Evolutionary conservation across 1,140 invertebrate species (phyloP), one percentile per base, ranked within the genome.

Genomic region (Lepidurus couesii): DNA sequence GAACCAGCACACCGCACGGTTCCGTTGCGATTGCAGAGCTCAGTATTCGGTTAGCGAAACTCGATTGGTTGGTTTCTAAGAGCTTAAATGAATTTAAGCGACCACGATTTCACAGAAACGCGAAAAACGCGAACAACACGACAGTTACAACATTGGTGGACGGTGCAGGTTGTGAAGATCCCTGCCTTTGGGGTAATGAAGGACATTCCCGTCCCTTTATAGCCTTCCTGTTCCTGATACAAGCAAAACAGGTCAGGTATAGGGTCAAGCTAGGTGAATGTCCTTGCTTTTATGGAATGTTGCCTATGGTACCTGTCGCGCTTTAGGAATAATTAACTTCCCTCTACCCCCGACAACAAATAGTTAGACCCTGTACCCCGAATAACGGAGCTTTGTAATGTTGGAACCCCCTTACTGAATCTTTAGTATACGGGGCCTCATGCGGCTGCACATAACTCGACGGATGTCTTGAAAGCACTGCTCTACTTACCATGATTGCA

Each of bases 401-500:
- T 21, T 21, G 7, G 13, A 7, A 21, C 53, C 13, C 2, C 9
- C 21, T 13, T 16, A 34, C 34, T 34, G 34, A 34, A 34, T 34
- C 34, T 3, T 3, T 34, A 34, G 34, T 34, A 34, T 34, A 34
- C 34, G 4, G 34, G 34, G 34, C 34, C 34, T 34, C 34, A 34
- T 34, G 34, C 34, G 34, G 34, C 34, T 34, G 34, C 34, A 34
- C 34, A 34, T 34, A 34, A 34, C 34, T 34, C 34, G 2, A 34
- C 34, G 34, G 34, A 34, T 65, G 16, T 65, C 21, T 65, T 7
- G 3, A 65, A 65, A 21, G 16, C 21, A 16, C 53, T 21, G 53
- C 6, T 65, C 53, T 65, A 65, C 53, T 65, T 65, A 65, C 53
- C 53, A 65, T 65, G 53, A 65, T 65, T 65, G n/a, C 53, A 7